These are phyloP conservation scores for Tympanuchus pallidicinctus DNA, from an alignment of 2,113 vertebrate genomes.

Conservation along the genomic window DNA sequence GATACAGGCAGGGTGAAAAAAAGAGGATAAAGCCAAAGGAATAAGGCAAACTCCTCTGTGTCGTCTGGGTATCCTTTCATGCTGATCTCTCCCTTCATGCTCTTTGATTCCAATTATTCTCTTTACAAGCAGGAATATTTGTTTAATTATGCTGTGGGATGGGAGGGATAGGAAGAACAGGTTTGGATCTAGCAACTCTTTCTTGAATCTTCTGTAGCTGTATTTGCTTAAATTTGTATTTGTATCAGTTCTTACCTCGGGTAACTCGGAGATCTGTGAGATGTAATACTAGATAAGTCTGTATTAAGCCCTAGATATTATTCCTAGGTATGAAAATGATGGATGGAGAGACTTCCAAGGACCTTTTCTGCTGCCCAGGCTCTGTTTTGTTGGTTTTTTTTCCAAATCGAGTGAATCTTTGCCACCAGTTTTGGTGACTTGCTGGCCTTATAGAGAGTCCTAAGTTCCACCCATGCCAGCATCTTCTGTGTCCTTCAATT, in stretches of 20 bases:
- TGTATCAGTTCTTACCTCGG: not conserved
- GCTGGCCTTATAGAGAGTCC: not conserved
- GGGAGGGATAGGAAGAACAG: not conserved
- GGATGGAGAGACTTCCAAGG: not conserved
- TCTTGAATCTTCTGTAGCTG: not conserved
- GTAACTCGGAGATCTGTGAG: not conserved
- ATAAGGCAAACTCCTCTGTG: slow-evolving; percentile 39
- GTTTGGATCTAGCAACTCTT: not conserved
- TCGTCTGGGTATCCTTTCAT: slow-evolving; percentile 18
- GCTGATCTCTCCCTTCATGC: slow-evolving; percentile 41
- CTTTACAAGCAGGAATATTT: slow-evolving; percentile 14
- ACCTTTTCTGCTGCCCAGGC: not conserved
- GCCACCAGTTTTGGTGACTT: not conserved
- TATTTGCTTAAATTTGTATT: not conserved
- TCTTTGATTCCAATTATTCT: slow-evolving; percentile 52
- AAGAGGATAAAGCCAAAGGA: slow-evolving; percentile 42
- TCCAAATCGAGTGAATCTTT: not conserved
- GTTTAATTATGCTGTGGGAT: slow-evolving; percentile 15
- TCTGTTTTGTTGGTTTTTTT: not conserved
- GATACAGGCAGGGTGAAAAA: slow-evolving; percentile 2
- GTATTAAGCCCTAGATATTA: accelerated
- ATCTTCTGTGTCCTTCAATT: not conserved
- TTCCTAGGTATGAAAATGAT: not conserved
- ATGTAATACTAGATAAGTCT: not conserved
- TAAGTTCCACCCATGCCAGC: not conserved